phyloP scores from a whole-genome alignment of 2,888 invertebrate genomes.

The Dryobota labecula region DNA sequence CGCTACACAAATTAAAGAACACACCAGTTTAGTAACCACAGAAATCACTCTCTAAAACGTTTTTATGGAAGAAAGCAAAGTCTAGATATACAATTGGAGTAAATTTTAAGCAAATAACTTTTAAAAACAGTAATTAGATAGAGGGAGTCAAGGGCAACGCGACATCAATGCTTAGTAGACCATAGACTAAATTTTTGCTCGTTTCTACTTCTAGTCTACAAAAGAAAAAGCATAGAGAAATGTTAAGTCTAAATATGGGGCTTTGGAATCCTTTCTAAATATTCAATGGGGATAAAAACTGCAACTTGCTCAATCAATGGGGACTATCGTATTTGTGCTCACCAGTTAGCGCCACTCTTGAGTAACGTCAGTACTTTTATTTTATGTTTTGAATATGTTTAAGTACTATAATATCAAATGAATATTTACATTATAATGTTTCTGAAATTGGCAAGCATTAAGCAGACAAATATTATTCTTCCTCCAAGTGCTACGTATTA shows the following conservation, averaged over 20 bases:
- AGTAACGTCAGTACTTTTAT: no score
- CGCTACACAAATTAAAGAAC: slow-evolving; percentile 83
- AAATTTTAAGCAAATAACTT: slow-evolving; percentile 74
- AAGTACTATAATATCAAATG: no score
- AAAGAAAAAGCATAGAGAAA: slow-evolving; percentile 33
- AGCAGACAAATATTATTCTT: no score
- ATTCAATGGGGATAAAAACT: neutral
- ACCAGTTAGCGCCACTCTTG: no score
- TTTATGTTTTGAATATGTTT: no score
- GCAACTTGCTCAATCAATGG: neutral
- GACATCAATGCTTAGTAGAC: slow-evolving; percentile 81
- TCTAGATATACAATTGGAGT: slow-evolving; percentile 65
- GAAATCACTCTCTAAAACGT: slow-evolving; percentile 72
- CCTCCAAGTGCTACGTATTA: no score
- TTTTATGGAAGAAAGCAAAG: slow-evolving; percentile 63
- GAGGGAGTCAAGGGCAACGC: slow-evolving; percentile 88
- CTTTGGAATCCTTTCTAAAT: neutral
- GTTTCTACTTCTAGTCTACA: slow-evolving; percentile 6
- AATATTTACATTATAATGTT: no score
- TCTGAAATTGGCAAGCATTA: no score
- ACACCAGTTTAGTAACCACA: slow-evolving; percentile 68
- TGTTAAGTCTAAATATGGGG: neutral
- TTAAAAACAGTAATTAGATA: slow-evolving; percentile 83
- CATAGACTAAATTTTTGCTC: slow-evolving; percentile 75
- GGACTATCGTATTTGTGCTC: no score